phyloP scores from a whole-genome alignment of 2,888 invertebrate species.

The Palloptera scutellata region DNA sequence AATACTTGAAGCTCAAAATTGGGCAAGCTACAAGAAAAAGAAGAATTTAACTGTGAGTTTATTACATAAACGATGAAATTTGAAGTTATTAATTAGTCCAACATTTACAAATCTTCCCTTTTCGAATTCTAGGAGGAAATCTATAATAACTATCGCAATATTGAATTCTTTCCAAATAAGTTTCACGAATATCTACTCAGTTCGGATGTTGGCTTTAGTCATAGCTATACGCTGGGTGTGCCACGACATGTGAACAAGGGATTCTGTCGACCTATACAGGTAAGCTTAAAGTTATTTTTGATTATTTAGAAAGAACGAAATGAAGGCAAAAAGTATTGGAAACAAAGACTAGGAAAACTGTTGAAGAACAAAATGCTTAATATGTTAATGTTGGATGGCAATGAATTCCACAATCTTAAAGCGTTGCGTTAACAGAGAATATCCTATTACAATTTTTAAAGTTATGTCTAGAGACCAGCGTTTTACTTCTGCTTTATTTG shows the following conservation, averaged over 20 bases:
- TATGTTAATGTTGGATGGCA: background rate
- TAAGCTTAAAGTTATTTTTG: conserved; percentile 39
- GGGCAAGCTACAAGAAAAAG: conserved; percentile 91
- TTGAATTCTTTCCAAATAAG: conserved; percentile 89
- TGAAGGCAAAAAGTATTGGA: too few species aligned
- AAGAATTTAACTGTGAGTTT: conserved; percentile 83
- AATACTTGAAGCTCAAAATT: conserved; percentile 93
- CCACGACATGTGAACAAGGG: conserved; percentile 87
- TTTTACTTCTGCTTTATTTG: too few species aligned
- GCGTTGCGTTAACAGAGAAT: too few species aligned
- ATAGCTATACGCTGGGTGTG: conserved; percentile 84
- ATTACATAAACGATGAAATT: background rate
- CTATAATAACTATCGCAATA: conserved; percentile 83
- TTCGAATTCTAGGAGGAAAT: conserved; percentile 76
- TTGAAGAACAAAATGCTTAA: too few species aligned
- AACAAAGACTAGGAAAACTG: too few species aligned
- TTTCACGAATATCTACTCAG: conserved; percentile 92
- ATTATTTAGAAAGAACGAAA: background rate
- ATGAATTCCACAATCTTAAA: background rate
- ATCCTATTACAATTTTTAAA: too few species aligned
- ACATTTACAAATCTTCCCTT: background rate
- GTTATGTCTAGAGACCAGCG: too few species aligned
- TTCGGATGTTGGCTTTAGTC: conserved; percentile 90
- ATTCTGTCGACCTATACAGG: conserved; percentile 83
- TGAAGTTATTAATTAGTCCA: background rate